phyloP scores from a whole-genome alignment of 2,888 invertebrate genomes.

The Philonicus albiceps region DNA sequence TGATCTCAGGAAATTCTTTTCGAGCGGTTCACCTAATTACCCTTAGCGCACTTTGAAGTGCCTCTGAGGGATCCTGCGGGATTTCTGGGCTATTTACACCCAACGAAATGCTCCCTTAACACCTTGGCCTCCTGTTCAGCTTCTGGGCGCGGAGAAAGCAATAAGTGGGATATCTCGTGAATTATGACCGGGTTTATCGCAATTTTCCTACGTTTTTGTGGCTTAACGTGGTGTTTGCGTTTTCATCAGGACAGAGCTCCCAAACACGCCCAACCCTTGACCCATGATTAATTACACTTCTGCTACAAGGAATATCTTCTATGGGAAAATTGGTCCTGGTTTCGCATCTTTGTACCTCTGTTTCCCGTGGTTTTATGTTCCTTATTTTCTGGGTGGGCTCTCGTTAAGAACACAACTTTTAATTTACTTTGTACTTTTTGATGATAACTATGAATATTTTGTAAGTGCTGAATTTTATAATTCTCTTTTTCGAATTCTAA shows the following conservation, averaged over 20 bases:
- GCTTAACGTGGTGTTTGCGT: background rate
- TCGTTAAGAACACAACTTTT: background rate
- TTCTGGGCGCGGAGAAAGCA: slow-evolving; percentile 45
- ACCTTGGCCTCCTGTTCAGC: slow-evolving; percentile 46
- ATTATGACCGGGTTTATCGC: slow-evolving; percentile 41
- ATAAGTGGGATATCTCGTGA: slow-evolving; percentile 48
- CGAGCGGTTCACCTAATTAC: slow-evolving; percentile 32
- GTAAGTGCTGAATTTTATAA: no score
- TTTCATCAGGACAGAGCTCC: background rate
- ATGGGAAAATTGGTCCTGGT: background rate
- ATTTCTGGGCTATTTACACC: slow-evolving; percentile 18
- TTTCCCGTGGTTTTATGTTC: background rate
- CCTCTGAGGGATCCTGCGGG: background rate
- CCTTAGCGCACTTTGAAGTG: slow-evolving; percentile 23
- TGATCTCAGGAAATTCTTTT: background rate
- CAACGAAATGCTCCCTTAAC: slow-evolving; percentile 15
- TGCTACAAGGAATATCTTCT: background rate
- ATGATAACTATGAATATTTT: no score
- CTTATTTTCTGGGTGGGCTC: background rate
- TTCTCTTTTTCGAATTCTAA: no score
- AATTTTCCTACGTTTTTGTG: background rate
- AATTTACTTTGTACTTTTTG: background rate
- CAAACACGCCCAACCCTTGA: slow-evolving; percentile 9
- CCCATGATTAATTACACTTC: slow-evolving; percentile 23
- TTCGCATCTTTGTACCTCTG: background rate